Percentiles rank a stretch among this genome's conserved stretches.
Conservation (phyloP, 2,797 vertebrate species). For the Crax fasciolata region DNA sequence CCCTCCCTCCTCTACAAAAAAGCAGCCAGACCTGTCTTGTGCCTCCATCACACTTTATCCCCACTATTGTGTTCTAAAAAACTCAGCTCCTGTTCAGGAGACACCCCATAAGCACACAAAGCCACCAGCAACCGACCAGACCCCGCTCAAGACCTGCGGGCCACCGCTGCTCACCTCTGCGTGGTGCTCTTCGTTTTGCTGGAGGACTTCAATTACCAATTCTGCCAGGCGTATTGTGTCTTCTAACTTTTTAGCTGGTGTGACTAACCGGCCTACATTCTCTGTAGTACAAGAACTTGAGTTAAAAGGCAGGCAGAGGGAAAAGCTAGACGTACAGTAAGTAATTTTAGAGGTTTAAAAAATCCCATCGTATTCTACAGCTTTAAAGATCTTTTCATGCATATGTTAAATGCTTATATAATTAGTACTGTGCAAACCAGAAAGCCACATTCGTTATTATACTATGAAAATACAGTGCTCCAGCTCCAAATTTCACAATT, state of each 20-base stretch:
- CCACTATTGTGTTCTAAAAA: not conserved
- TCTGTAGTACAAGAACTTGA: conserved; percentile 93
- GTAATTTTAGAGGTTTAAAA: conserved; percentile 76
- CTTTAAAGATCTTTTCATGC: conserved; percentile 83
- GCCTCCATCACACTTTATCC: not conserved
- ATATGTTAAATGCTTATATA: conserved; percentile 84
- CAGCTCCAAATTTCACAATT: conserved; percentile 79
- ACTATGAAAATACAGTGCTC: conserved; percentile 85
- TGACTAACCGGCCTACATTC: conserved; percentile 98
- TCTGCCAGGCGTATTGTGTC: conserved; percentile 97
- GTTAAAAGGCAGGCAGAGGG: conserved; percentile 84
- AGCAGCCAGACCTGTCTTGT: not conserved
- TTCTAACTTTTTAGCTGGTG: conserved; percentile 99
- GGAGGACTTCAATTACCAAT: conserved; percentile 98
- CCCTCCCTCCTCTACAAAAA: not conserved
- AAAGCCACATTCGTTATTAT: conserved; percentile 82
- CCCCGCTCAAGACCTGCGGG: not conserved
- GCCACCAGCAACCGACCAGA: not conserved
- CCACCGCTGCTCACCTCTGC: conserved; percentile 91
- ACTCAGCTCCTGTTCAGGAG: not conserved
- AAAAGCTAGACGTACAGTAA: conserved; percentile 72
- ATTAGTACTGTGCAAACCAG: conserved; percentile 85
- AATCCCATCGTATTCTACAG: conserved; percentile 74
- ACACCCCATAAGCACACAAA: not conserved
- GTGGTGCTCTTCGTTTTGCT: conserved; percentile 98